Base-by-base conservation (phyloP, 2,888 invertebrate species). In the Rotaria socialis region DNA sequence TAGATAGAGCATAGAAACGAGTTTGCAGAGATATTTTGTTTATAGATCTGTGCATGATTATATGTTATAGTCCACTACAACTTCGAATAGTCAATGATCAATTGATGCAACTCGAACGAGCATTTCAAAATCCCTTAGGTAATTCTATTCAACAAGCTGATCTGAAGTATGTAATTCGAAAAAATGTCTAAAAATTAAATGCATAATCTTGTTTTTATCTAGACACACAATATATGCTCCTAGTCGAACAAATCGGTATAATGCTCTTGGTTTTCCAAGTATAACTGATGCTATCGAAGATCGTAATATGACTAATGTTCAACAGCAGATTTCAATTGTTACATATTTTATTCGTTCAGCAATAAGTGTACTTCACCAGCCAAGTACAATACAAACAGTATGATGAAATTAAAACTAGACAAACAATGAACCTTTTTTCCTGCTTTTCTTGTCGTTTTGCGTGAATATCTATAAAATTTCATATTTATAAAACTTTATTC, bases 41-140 rank as follows among this genome's bases (percentile, higher is more conserved):
- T 3, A 14, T 52, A 4, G 16, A 52, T 14, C 14, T 52, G 16
- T 16, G 14, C 2, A 16, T 52, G 52, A 67, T 0, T 24, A 24
- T 24, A 24, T 80, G 14, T 47, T 43, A 2, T 80, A 47, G 47
- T n/a, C 43, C n/a, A 22, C 22, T 80, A 11, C 22, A 80, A 47
- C 8, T 47, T 80, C 47, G 80, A 80, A 80, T 80, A 47, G 24
- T 47, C n/a, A 80, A n/a, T 43, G 80, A 80, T 80, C 80, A 80
- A 47, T 43, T 80, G 80, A 47, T 80, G 47, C 43, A 80, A 80
- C n/a, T 80, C 0, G 47, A 80, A 47, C 80, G 80, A 47, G 80
- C 47, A 24, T 80, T 80, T 80, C 43, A 47, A n/a, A 80, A 47
- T 80, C 47, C 47, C 16, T 80, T 80, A 80, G 47, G 80, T 14